Percentiles rank a stretch among this genome's conserved stretches.
phyloP scores from a whole-genome alignment of 2,113 vertebrate genomes.

The Ceyx melanurus region DNA sequence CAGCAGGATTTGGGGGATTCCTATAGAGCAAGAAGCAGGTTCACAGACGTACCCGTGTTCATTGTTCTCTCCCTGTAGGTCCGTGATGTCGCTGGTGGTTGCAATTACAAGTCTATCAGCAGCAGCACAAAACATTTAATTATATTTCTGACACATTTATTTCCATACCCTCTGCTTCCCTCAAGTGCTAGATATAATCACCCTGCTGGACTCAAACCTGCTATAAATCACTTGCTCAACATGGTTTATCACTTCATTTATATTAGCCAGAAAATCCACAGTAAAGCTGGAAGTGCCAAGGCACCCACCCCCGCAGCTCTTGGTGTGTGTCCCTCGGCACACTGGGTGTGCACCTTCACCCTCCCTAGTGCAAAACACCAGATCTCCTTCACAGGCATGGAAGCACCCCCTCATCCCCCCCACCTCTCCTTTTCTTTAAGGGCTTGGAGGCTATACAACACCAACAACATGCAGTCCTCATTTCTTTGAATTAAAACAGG shows the following conservation, averaged over 20 bases:
- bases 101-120: not conserved
- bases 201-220: not conserved
- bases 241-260: not conserved
- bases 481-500: not conserved
- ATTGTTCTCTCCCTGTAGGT: not conserved
- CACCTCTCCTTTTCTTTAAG: not conserved
- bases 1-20: not conserved
- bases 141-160: conserved; percentile 29
- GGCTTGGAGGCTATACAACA: not conserved
- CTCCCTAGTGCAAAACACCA: not conserved
- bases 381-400: not conserved
- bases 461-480: not conserved
- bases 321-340: not conserved
- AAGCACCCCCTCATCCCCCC: not conserved
- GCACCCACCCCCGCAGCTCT: not conserved
- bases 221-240: not conserved
- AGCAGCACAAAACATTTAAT: conserved; percentile 26
- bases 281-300: not conserved
- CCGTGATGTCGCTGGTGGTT: not conserved
- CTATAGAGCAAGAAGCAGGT: not conserved
- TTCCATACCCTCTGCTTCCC: conserved; percentile 11
- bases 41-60: not conserved
- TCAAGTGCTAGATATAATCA: conserved; percentile 9
- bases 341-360: not conserved
- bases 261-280: not conserved